Base-by-base conservation (phyloP, 2,888 invertebrate genomes). In the Odontocerum albicorne region DNA sequence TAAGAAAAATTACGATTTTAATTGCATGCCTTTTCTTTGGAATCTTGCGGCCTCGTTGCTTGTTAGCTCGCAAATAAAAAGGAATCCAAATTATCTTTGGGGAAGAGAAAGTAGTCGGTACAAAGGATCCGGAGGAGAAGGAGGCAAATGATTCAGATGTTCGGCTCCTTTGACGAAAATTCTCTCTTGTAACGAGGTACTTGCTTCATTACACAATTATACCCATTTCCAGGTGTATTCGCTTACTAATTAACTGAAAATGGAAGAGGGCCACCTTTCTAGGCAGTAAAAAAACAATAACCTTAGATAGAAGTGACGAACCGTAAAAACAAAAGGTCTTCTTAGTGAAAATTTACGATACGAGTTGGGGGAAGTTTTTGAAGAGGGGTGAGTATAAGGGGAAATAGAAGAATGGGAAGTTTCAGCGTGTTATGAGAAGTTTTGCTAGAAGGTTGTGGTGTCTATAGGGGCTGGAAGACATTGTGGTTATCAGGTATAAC, bases 231-330 rank as follows among this genome's bases (percentile, higher is more conserved):
- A 32, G 35, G 49, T 46, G n/a, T 44, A 13, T 32, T 43, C 52
- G 51, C 35, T 56, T 56, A 49, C 49, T 52, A 55, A 59, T 55
- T 59, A 51, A 55, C 55, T 35, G 46, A 49, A 44, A 49, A 59
- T 20, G 40, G 49, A 55, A 55, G 35, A 6, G 7, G 6, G 40
- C 17, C 20, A 21, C 20, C 42, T 44, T 44, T 42, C 17, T 20
- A 44, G 54, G 47, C 45, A 36, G 60, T 49, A 55, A 60, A 58
- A 60, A 57, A 60, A 60, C 60, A 60, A 60, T 60, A 55, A 55
- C 59, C 55, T 46, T 43, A 49, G 49, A 54, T 54, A 50, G 51
- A 55, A 57, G 60, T 60, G 57, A 60, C 60, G 57, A 60, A 51
- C 57, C 55, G 60, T 60, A 57, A 60, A 60, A 60, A 57, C 54